Percentiles rank a stretch among this genome's conserved stretches.
Conservation (phyloP, 2,797 vertebrate genomes). For the Pseudomugil tenellus region DNA sequence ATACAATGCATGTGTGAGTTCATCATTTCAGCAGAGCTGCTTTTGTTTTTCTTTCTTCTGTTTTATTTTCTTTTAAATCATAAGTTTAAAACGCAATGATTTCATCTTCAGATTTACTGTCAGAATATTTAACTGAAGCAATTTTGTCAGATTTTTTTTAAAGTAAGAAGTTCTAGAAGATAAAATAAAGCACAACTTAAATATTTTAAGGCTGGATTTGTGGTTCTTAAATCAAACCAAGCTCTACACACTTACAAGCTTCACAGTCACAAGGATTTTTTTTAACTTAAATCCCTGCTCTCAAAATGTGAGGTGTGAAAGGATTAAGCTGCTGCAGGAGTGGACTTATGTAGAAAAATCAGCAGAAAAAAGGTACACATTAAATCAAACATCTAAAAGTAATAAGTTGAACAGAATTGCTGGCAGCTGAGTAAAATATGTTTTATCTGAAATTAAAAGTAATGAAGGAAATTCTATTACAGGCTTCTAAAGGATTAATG, state of each 20-base stretch:
- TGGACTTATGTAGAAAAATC: conserved; percentile 8
- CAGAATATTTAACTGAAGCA: conserved; percentile 11
- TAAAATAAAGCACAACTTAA: conserved; percentile 17
- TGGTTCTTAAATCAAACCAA: conserved; percentile 6
- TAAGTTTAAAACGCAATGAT: conserved; percentile 25
- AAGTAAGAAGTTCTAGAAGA: conserved; percentile 26
- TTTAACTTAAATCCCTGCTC: conserved; percentile 14
- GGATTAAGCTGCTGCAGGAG: conserved; percentile 12
- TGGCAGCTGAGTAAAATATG: conserved; percentile 9
- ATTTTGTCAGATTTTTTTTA: conserved; percentile 1
- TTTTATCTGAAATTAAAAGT: conserved; percentile 25
- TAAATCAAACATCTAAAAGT: conserved; percentile 11
- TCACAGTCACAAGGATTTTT: conserved; percentile 9
- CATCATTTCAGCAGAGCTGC: conserved; percentile 35
- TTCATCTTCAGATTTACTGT: conserved; percentile 6
- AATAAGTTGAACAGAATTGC: conserved; percentile 16
- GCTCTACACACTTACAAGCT: not conserved
- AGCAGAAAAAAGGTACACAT: conserved; percentile 9
- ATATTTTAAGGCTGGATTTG: conserved; percentile 8
- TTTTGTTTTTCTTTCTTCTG: no score
- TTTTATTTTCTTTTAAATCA: no score
- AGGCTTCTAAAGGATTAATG: conserved; percentile 19
- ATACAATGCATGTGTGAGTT: conserved; percentile 35
- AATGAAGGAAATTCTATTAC: conserved; percentile 33
- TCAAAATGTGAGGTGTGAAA: not conserved